Conservation (phyloP, 2,113 vertebrate species). For the Canis aureus region DNA sequence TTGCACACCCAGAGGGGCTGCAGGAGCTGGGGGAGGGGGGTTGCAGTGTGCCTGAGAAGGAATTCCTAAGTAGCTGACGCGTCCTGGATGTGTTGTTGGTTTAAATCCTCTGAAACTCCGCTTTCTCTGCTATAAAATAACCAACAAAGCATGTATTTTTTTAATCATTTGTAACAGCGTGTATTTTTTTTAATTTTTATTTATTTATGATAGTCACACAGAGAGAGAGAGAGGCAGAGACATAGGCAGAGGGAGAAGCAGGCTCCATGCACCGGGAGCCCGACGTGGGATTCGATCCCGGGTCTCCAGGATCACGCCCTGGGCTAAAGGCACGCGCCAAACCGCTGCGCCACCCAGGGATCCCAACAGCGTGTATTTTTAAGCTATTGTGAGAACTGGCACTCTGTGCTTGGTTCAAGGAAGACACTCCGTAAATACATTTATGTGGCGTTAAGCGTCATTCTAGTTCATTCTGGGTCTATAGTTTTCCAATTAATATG, state of each 20-base stretch:
- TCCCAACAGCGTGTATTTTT: neutral
- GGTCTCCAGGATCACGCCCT: too few relatives aligned
- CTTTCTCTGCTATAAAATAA: conserved; percentile 57
- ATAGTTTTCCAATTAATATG: conserved; percentile 20
- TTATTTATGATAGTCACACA: too few relatives aligned
- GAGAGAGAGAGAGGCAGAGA: too few relatives aligned
- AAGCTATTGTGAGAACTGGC: neutral
- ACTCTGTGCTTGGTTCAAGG: conserved; percentile 4
- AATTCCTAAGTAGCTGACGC: neutral
- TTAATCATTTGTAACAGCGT: too few relatives aligned
- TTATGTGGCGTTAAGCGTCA: neutral
- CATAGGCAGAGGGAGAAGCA: too few relatives aligned
- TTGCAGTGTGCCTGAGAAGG: neutral
- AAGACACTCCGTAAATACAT: neutral
- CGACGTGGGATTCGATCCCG: too few relatives aligned
- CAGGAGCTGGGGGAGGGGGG: neutral
- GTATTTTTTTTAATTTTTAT: neutral
- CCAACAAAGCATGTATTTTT: neutral
- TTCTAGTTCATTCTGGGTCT: neutral
- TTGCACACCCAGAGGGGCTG: too few relatives aligned
- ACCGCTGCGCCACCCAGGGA: too few relatives aligned
- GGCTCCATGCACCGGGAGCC: too few relatives aligned
- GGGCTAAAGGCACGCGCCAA: too few relatives aligned
- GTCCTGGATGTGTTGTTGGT: neutral
- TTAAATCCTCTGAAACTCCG: conserved; percentile 30